These are phyloP conservation scores for Argyra leucocephala DNA, from an alignment of 2,888 invertebrate genomes.

Conservation along the genomic window DNA sequence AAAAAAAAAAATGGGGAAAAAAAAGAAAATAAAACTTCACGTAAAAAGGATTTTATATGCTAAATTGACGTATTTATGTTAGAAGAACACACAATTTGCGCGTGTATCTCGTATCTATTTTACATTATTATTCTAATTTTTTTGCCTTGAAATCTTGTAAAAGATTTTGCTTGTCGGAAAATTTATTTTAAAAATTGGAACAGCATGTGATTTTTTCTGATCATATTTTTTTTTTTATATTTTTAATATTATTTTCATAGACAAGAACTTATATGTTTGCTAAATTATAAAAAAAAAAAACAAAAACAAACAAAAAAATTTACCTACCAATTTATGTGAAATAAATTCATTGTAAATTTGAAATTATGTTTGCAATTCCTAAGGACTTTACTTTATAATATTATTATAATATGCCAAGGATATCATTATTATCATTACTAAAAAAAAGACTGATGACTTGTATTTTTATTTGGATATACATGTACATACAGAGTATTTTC, in stretches of 20 bases:
- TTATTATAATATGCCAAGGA: neutral
- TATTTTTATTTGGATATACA: neutral
- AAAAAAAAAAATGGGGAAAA: neutral
- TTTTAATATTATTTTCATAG: neutral
- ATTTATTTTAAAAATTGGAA: neutral
- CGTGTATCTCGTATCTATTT: neutral
- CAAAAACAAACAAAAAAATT: neutral
- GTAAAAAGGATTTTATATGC: conserved; percentile 6
- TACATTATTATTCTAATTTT: neutral
- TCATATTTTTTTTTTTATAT: neutral
- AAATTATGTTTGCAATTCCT: neutral
- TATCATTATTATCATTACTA: neutral
- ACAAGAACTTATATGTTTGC: neutral
- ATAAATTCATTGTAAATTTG: neutral
- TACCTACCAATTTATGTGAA: conserved; percentile 6
- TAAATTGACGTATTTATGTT: neutral
- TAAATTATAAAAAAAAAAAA: neutral
- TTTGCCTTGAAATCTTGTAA: neutral
- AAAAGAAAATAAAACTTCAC: neutral
- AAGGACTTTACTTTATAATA: neutral
- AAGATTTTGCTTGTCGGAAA: neutral
- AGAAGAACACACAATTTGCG: neutral
- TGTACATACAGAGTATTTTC: neutral
- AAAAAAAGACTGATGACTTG: neutral
- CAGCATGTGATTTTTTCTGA: neutral